Evolutionary conservation across 2,797 vertebrate genomes (phyloP).

Genomic region (Enteromius mattozi): DNA sequence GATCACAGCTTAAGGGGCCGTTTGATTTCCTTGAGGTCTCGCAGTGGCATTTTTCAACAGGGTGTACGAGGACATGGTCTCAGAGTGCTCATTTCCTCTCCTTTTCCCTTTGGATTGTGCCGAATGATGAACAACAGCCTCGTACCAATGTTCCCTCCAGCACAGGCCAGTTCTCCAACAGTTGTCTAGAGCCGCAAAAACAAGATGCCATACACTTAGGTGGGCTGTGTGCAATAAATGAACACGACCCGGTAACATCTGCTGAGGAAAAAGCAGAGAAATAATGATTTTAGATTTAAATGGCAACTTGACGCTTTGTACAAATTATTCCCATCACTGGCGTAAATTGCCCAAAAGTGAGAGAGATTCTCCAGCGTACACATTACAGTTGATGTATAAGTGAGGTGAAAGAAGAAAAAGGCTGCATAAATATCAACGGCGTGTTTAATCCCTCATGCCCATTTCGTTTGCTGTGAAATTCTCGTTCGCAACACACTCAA

Average conservation of each 20-base stretch:
- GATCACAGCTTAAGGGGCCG: slow-evolving; percentile 20
- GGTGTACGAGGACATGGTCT: not conserved
- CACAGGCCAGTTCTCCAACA: slow-evolving; percentile 9
- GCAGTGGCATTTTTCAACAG: slow-evolving; percentile 8
- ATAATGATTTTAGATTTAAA: slow-evolving; percentile 78
- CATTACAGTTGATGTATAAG: slow-evolving; percentile 58
- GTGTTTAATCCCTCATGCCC: slow-evolving; percentile 18
- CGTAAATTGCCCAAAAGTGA: slow-evolving; percentile 72
- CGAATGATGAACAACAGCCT: slow-evolving; percentile 13
- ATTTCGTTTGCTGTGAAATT: slow-evolving; percentile 34
- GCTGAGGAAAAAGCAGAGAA: slow-evolving; percentile 69
- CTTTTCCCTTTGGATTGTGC: slow-evolving; percentile 11
- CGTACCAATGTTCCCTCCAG: not conserved
- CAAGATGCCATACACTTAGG: slow-evolving; percentile 36
- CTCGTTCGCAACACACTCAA: slow-evolving; percentile 15
- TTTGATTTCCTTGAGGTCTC: slow-evolving; percentile 36
- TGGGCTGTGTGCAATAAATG: slow-evolving; percentile 53
- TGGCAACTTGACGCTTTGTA: slow-evolving; percentile 68
- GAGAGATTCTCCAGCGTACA: slow-evolving; percentile 64
- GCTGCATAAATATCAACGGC: slow-evolving; percentile 32
- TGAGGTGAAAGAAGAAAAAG: slow-evolving; percentile 56
- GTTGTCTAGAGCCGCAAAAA: not conserved
- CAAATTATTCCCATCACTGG: slow-evolving; percentile 74
- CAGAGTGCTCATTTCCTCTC: not conserved
- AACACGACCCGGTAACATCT: slow-evolving; percentile 64